These are phyloP conservation scores for Lypha dubia DNA, from an alignment of 2,888 invertebrate species.

Conservation along the genomic window DNA sequence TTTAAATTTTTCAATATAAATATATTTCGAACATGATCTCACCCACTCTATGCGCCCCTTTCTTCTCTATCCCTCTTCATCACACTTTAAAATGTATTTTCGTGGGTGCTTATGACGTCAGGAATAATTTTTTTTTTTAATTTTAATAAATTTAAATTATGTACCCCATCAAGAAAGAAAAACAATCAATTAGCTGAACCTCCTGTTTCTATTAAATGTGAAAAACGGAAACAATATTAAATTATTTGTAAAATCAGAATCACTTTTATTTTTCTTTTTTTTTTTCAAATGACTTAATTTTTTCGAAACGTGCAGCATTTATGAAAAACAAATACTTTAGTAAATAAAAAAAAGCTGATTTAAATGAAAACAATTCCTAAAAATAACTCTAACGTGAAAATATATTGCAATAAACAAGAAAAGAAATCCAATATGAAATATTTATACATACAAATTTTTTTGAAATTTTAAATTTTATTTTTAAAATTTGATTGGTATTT, in stretches of 20 bases:
- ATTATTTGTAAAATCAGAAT: neutral
- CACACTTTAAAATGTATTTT: neutral
- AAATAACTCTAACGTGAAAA: neutral
- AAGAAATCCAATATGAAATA: neutral
- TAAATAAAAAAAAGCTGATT: too few species aligned
- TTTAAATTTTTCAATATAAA: neutral
- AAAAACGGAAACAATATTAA: conserved; percentile 22
- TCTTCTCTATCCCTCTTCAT: neutral
- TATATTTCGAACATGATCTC: neutral
- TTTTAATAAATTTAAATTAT: conserved; percentile 24
- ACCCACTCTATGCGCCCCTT: neutral
- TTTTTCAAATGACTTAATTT: neutral
- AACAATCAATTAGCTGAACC: conserved; percentile 17
- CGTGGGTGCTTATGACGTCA: conserved; percentile 63
- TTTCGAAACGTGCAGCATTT: too few species aligned
- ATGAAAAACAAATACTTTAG: neutral
- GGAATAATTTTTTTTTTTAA: conserved; percentile 13
- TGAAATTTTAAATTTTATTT: neutral
- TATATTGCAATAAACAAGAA: neutral
- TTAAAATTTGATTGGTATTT: neutral
- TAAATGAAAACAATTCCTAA: too few species aligned
- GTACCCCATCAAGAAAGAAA: neutral
- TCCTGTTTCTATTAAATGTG: neutral
- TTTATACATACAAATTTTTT: neutral
- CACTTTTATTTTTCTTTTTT: too few species aligned